Conservation (phyloP, 2,888 invertebrate genomes). For the Aspidiotus rigidus region DNA sequence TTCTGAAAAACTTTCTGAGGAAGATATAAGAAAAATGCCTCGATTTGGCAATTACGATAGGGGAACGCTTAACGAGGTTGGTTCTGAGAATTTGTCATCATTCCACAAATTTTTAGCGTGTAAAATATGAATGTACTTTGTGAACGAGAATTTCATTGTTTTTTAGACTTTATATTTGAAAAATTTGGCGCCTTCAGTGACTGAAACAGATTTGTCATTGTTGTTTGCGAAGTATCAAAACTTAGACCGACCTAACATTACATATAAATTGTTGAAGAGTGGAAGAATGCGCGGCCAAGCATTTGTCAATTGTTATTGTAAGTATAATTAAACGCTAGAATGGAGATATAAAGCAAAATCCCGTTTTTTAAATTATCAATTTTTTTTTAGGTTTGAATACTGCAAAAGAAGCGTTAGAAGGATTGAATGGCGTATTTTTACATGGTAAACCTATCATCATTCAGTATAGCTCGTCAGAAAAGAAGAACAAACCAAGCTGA, state of each 20-base stretch:
- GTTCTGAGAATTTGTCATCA: slow-evolving; percentile 45
- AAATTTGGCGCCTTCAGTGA: slow-evolving; percentile 48
- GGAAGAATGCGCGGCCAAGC: slow-evolving; percentile 54
- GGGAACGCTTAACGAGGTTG: slow-evolving; percentile 37
- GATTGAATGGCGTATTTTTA: slow-evolving; percentile 48
- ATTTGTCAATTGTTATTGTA: slow-evolving; percentile 50
- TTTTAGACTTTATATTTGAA: slow-evolving; percentile 50
- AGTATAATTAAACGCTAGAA: slow-evolving; percentile 31
- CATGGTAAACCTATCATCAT: slow-evolving; percentile 48
- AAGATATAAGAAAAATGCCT: slow-evolving; percentile 37
- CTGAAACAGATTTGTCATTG: slow-evolving; percentile 46
- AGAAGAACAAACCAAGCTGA: background rate
- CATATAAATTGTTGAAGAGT: slow-evolving; percentile 44
- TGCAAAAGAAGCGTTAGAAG: slow-evolving; percentile 47
- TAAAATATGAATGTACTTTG: too few species aligned
- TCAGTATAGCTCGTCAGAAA: slow-evolving; percentile 39
- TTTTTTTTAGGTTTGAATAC: slow-evolving; percentile 45
- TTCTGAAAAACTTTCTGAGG: slow-evolving; percentile 25
- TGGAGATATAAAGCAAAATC: too few species aligned
- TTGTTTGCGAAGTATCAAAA: slow-evolving; percentile 47
- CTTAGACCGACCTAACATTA: slow-evolving; percentile 42
- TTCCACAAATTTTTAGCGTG: background rate
- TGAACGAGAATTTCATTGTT: slow-evolving; percentile 14
- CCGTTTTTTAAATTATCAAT: background rate
- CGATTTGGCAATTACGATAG: slow-evolving; percentile 38